phyloP scores from a whole-genome alignment of 2,113 vertebrate genomes.

The Epinephelus lanceolatus region DNA sequence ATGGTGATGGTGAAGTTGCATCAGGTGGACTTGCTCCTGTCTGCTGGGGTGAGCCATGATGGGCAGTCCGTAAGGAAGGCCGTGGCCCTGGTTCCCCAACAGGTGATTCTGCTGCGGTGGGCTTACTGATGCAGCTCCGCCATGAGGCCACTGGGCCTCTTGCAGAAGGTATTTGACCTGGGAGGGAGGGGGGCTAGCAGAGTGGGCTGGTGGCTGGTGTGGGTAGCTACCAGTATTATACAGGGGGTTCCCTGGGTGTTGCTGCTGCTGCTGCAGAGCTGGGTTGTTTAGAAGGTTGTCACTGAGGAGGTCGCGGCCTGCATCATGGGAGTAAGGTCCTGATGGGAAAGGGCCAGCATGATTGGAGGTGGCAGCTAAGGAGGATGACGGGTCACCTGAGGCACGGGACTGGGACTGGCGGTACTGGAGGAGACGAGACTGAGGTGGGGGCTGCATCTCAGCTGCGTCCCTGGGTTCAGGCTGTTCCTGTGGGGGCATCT shows the following conservation, averaged over 20 bases:
- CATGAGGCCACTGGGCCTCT: constrained; percentile 94
- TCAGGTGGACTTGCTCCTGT: constrained; percentile 93
- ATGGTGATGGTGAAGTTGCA: constrained; percentile 94
- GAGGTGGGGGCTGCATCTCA: constrained; percentile 96
- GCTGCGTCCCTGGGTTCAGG: constrained; percentile 89
- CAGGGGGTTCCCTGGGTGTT: constrained; percentile 87
- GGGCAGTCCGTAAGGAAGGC: constrained; percentile 94
- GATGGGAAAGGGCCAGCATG: constrained; percentile 83
- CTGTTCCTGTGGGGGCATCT: constrained; percentile 91
- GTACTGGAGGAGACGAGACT: constrained; percentile 97
- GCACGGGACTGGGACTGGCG: constrained; percentile 91
- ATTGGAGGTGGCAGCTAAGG: constrained; percentile 83
- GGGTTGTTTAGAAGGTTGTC: constrained; percentile 87
- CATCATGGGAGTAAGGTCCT: constrained; percentile 87
- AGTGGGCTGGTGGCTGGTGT: constrained; percentile 90
- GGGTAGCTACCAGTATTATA: constrained; percentile 89
- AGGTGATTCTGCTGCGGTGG: constrained; percentile 89
- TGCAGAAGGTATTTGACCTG: constrained; percentile 94
- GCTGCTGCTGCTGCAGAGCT: constrained; percentile 90
- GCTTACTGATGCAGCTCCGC: constrained; percentile 85
- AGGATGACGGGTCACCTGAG: constrained; percentile 88
- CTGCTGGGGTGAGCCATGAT: constrained; percentile 89
- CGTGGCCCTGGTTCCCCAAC: constrained; percentile 86
- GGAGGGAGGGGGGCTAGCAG: constrained; percentile 85
- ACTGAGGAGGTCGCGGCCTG: constrained; percentile 85